Base-by-base conservation (phyloP, 2,113 vertebrate genomes). In the Romanogobio albipinnatus region DNA sequence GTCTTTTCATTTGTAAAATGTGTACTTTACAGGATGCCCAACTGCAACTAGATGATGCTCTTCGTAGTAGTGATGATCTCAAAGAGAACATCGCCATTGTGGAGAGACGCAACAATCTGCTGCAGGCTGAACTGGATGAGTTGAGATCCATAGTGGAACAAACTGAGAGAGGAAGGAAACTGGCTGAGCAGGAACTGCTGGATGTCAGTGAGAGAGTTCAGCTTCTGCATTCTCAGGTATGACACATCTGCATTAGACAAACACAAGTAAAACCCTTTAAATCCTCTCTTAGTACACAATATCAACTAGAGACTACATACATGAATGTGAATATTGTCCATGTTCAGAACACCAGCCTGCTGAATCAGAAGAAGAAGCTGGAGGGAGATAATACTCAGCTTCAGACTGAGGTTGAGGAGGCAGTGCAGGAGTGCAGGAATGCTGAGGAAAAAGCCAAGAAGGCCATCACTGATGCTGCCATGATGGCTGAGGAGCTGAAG, bases 401-500 rank as follows among this genome's bases (percentile, higher is more conserved):
- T 24, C 88, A 89, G 86, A 87, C 56, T 81, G 88, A 89, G 62
- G 86, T 89, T 3, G 88, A 89, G 70, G 88, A 89, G 77, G 86
- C 88, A 47, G 76, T 87, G 11, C 86, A 87, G 59, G 86, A 87
- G 77, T 87, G 88, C 86, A 89, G 88, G 58, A 89, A 87, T 62
- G 88, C 88, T 78, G 88, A 89, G 59, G 88, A 89, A 62, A 89
- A 89, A 49, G 88, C 88, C 91, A 95, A 95, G 90, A 95, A 95
- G 90, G 95, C 95, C 87, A 94, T 95, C 88, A 95, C 92, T 8
- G 95, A 97, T 85, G 96, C 96, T 91, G 95, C 95, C 88, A 96
- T 96, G 89, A 95, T 96, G 94, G 95, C 95, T 81, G 96, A 98
- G 90, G 96, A 97, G 91, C 93, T 98, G 89, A 96, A 97, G 93